A percentile compares a stretch with the other conserved stretches of the same genome.
Conservation (phyloP, 2,888 invertebrate genomes). For the Drosophila pegasa region DNA sequence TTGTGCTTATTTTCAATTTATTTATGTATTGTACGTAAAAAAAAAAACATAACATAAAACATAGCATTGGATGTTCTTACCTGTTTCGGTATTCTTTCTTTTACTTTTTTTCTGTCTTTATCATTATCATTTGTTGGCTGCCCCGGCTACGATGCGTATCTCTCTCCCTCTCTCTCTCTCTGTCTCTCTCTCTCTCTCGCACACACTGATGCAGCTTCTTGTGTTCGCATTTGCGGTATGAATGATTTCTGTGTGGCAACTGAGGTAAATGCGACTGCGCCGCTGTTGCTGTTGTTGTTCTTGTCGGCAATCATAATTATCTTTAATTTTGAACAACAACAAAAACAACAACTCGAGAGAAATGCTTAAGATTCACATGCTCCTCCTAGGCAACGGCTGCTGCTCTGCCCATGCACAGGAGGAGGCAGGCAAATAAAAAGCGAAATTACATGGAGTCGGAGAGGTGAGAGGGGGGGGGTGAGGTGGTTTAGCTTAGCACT, state of each 20-base stretch:
- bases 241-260: constrained; percentile 56
- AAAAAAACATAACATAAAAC: constrained; percentile 43
- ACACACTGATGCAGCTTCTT: constrained; percentile 17
- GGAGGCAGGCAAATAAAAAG: constrained; percentile 45
- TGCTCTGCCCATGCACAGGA: not conserved
- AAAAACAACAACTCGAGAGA: constrained; percentile 22
- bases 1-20: constrained; percentile 39
- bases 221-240: constrained; percentile 48
- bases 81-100: constrained; percentile 54
- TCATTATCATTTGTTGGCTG: constrained; percentile 68
- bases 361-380: constrained; percentile 46
- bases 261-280: constrained; percentile 29
- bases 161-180: constrained; percentile 5
- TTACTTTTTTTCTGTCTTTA: constrained; percentile 54
- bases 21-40: constrained; percentile 23
- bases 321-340: constrained; percentile 58
- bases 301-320: constrained; percentile 72
- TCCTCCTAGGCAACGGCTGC: constrained; percentile 25
- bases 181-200: constrained; percentile 10
- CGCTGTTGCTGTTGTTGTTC: constrained; percentile 10
- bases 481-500: not conserved
- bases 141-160: constrained; percentile 53
- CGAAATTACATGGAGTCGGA: constrained; percentile 58
- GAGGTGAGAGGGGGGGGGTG: not conserved
- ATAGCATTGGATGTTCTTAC: constrained; percentile 62